A percentile compares a stretch with the other conserved stretches of the same genome.
These are phyloP conservation scores for Xenus cinereus DNA, from an alignment of 2,113 vertebrate genomes.

Conservation along the genomic window DNA sequence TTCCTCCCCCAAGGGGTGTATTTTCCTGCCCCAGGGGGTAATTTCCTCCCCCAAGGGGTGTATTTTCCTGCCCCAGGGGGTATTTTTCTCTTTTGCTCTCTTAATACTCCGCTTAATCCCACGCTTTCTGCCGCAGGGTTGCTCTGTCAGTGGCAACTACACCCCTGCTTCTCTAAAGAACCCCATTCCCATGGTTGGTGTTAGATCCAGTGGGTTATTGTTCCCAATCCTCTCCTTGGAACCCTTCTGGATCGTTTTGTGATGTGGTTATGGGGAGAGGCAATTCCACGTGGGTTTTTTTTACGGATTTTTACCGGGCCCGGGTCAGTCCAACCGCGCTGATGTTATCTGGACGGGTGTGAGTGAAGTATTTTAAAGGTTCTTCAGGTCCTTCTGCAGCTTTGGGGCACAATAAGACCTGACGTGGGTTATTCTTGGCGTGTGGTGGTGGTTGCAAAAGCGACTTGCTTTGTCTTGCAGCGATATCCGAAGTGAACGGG, in stretches of 20 bases:
- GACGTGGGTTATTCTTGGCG: fast-evolving
- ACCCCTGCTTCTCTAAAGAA: background rate
- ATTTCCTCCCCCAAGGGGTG: no score
- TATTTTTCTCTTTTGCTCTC: background rate
- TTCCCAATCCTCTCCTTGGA: background rate
- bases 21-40: no score
- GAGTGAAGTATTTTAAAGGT: background rate
- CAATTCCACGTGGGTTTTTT: background rate
- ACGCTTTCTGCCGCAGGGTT: background rate
- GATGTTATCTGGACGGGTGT: fast-evolving
- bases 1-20: no score
- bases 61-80: no score
- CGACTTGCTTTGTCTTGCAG: conserved; percentile 51
- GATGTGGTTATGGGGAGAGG: background rate
- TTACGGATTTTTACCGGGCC: background rate
- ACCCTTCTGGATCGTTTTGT: fast-evolving
- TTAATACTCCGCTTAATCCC: background rate
- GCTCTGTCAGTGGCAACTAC: background rate
- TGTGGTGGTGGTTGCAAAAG: background rate
- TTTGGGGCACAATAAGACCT: background rate
- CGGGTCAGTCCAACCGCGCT: fast-evolving
- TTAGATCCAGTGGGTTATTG: background rate
- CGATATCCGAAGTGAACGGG: conserved; percentile 78
- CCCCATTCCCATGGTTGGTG: background rate
- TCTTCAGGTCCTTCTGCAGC: background rate